These are phyloP conservation scores for Antennarius maculatus DNA, from an alignment of 2,797 vertebrate species.

Conservation along the genomic window DNA sequence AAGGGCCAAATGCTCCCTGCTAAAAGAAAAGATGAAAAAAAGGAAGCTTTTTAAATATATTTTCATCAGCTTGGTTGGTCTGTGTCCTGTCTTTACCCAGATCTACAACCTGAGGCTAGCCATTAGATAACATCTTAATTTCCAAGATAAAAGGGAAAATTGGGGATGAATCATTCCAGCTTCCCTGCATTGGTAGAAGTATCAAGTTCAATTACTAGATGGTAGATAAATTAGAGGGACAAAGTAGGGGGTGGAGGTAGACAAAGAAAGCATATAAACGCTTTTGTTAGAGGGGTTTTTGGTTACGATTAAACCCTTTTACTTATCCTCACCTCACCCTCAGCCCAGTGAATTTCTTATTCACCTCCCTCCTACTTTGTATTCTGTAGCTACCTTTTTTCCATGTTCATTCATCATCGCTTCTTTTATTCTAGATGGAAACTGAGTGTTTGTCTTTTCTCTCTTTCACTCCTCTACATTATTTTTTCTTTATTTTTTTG, in stretches of 20 bases:
- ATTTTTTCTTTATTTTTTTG: constrained; percentile 17
- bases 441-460: constrained; percentile 1
- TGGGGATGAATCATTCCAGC: constrained; percentile 41
- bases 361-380: neutral
- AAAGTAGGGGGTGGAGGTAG: constrained; percentile 8
- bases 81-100: constrained; percentile 42
- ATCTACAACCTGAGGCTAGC: constrained; percentile 58
- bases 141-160: constrained; percentile 47
- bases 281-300: constrained; percentile 42
- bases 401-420: constrained; percentile 6
- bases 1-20: constrained; percentile 36
- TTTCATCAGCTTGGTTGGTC: constrained; percentile 56
- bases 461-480: neutral
- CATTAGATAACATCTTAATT: constrained; percentile 73
- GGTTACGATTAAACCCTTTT: constrained; percentile 46
- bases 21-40: constrained; percentile 37
- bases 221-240: constrained; percentile 65
- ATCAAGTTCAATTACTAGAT: constrained; percentile 62
- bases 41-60: constrained; percentile 49
- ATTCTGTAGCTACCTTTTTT: neutral
- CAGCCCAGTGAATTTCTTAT: constrained; percentile 23
- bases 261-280: constrained; percentile 44
- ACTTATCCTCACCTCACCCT: constrained; percentile 43
- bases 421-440: neutral
- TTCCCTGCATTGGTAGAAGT: constrained; percentile 37